A percentile compares a stretch with the other conserved stretches of the same genome.
These are phyloP conservation scores for Ellobium chinense DNA, from an alignment of 2,888 invertebrate species.

Conservation along the genomic window DNA sequence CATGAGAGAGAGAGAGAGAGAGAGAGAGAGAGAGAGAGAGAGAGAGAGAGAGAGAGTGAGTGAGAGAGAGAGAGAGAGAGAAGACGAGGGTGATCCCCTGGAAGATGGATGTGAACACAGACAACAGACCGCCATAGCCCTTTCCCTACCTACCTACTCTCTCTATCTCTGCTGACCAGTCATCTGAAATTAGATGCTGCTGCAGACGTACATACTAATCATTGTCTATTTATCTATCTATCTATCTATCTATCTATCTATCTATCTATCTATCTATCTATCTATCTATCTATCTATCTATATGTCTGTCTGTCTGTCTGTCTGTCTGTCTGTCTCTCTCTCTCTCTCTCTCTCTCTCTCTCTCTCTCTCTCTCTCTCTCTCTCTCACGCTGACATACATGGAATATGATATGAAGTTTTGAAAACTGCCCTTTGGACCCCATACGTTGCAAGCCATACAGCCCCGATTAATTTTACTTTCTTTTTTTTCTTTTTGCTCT, in stretches of 20 bases:
- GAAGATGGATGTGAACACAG: not conserved
- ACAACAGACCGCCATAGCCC: not conserved
- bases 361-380: conserved; percentile 30
- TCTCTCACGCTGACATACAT: too few relatives aligned
- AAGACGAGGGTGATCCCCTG: not conserved
- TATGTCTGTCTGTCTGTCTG: not conserved
- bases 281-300: not conserved
- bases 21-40: not conserved
- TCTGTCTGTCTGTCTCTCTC: conserved; percentile 1
- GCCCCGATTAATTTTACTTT: too few relatives aligned
- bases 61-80: conserved; percentile 11
- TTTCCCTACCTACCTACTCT: too few relatives aligned
- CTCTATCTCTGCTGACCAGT: too few relatives aligned
- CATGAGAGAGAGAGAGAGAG: not conserved
- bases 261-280: not conserved
- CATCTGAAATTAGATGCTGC: too few relatives aligned
- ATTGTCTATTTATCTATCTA: not conserved
- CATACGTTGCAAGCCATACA: too few relatives aligned
- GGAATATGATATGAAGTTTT: too few relatives aligned
- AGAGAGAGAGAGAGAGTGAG: conserved; percentile 11
- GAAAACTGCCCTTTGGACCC: too few relatives aligned
- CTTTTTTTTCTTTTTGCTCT: too few relatives aligned
- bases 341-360: conserved; percentile 15
- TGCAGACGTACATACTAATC: not conserved
- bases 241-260: not conserved